Evolutionary conservation across 2,797 vertebrate genomes (phyloP).

Genomic region (Mycteria americana): DNA sequence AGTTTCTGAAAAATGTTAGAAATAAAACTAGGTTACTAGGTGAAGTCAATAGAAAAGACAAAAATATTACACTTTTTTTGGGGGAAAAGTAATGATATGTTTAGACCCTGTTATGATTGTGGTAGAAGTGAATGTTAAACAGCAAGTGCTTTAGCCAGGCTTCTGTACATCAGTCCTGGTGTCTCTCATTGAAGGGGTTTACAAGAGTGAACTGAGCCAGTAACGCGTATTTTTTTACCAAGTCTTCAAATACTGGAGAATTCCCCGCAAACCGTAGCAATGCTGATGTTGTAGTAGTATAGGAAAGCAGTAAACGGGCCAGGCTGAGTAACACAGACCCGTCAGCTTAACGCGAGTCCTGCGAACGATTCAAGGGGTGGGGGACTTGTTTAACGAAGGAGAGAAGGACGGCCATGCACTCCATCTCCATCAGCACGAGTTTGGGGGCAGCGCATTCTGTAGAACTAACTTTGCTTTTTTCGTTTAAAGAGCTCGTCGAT

Average conservation of each 20-base stretch:
- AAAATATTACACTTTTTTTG: not conserved
- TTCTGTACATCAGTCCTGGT: not conserved
- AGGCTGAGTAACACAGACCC: not conserved
- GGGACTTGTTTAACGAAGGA: not conserved
- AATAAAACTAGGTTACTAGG: not conserved
- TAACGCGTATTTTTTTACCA: not conserved
- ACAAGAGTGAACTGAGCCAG: not conserved
- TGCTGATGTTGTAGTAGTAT: not conserved
- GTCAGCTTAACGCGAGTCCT: not conserved
- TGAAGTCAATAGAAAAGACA: not conserved
- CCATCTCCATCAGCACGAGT: fast-evolving
- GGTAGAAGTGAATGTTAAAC: not conserved
- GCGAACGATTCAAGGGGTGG: fast-evolving
- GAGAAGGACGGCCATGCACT: fast-evolving
- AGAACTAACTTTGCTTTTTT: not conserved
- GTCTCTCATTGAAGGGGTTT: not conserved
- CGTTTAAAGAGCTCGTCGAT: fast-evolving
- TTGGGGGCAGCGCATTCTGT: not conserved
- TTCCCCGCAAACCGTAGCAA: not conserved
- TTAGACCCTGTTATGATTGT: not conserved
- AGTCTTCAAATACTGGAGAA: not conserved
- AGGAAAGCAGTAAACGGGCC: not conserved
- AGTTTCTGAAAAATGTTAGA: not conserved
- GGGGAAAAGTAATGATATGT: not conserved
- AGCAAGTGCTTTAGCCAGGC: not conserved